phyloP scores from a whole-genome alignment of 2,797 vertebrate genomes.

The Trachops cirrhosus region DNA sequence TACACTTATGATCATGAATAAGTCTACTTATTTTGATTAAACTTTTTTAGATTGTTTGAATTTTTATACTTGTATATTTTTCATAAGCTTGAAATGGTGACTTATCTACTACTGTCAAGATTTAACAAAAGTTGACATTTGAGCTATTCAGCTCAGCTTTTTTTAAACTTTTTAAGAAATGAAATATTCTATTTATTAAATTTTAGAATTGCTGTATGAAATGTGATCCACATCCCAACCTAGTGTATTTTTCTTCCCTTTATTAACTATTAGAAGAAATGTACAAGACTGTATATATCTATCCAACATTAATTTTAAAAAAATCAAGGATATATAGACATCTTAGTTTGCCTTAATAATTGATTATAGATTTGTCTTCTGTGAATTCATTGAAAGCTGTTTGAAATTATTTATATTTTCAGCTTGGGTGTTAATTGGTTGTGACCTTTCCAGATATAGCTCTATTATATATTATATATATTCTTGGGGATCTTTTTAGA shows the following conservation, averaged over 20 bases:
- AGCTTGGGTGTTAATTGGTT: neutral
- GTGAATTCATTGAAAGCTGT: neutral
- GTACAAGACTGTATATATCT: neutral
- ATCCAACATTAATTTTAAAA: neutral
- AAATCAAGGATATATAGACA: neutral
- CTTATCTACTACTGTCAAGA: neutral
- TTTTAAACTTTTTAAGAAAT: conserved; percentile 12
- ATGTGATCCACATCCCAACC: neutral
- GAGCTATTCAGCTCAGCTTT: neutral
- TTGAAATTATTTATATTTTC: conserved; percentile 25
- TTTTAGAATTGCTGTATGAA: conserved; percentile 46
- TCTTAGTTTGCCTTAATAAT: neutral
- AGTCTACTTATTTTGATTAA: neutral
- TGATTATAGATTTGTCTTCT: neutral
- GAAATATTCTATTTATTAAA: neutral
- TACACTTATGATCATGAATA: conserved; percentile 7
- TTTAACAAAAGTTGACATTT: neutral
- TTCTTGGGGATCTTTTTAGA: conserved; percentile 9
- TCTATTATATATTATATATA: neutral
- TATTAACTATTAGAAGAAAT: neutral
- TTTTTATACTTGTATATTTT: neutral
- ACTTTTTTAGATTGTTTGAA: neutral
- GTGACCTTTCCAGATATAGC: conserved; percentile 13
- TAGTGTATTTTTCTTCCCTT: neutral
- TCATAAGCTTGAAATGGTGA: neutral